Conservation (phyloP, 2,888 invertebrate species). For the Epirrita christyi region DNA sequence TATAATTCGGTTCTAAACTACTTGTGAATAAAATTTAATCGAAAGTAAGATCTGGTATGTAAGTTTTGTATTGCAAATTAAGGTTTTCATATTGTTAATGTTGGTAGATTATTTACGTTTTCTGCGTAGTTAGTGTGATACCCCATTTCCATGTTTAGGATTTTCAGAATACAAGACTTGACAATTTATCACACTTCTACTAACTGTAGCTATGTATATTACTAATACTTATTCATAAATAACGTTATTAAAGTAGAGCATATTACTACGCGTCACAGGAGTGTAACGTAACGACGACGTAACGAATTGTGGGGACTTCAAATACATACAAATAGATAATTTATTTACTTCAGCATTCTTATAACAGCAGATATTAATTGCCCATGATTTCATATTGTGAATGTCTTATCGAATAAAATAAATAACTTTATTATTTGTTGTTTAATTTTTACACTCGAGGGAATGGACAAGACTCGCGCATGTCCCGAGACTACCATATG, state of each 20-base stretch:
- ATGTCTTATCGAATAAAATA: constrained; percentile 76
- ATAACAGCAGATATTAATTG: constrained; percentile 75
- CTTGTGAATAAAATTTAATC: constrained; percentile 31
- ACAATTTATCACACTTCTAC: constrained; percentile 62
- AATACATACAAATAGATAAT: constrained; percentile 71
- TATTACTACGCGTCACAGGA: constrained; percentile 48
- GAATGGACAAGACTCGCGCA: no score
- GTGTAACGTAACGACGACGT: constrained; percentile 52
- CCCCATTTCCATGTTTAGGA: constrained; percentile 57
- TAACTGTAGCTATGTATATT: constrained; percentile 58
- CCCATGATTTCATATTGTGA: constrained; percentile 77
- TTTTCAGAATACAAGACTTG: constrained; percentile 64
- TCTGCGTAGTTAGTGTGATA: constrained; percentile 40
- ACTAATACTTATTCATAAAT: constrained; percentile 53
- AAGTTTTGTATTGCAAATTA: constrained; percentile 28
- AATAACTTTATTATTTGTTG: constrained; percentile 67
- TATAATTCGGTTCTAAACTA: constrained; percentile 39
- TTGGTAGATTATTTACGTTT: constrained; percentile 36
- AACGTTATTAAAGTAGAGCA: constrained; percentile 57
- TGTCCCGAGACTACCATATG: no score
- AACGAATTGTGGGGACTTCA: constrained; percentile 64
- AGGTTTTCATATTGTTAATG: constrained; percentile 35
- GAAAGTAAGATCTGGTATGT: constrained; percentile 38
- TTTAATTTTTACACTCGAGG: constrained; percentile 30
- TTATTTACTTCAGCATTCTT: constrained; percentile 78